Evolutionary conservation across 2,113 vertebrate species (phyloP), one percentile per base, ranked within the genome.

Genomic region (Sinocyclocheilus rhinocerous): DNA sequence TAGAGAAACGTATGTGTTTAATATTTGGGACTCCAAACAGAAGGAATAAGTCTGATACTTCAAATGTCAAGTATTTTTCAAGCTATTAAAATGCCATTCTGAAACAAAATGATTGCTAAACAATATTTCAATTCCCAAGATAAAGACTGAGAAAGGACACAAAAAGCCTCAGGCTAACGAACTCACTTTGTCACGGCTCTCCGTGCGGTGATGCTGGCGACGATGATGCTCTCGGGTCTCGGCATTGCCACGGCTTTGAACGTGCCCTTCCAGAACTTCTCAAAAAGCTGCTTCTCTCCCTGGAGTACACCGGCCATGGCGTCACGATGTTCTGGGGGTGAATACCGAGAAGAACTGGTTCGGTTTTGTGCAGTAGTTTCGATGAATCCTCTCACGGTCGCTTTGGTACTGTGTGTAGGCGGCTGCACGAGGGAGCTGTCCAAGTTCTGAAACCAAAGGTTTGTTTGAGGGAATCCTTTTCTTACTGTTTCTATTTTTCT

Each of bases 241-340:
- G 97, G 97, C 67, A 95, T 97, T 92, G 98, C 97, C 93, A 99
- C 97, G 6, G 98, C 98, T 93, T 98, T 97, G 93, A 98, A 99
- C 91, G 97, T 98, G 83, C 97, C 98, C 91, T 93, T 93, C 98
- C 97, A 99, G 94, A 99, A 99, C 97, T 97, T 99, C 96, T 99
- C 97, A 88, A 99, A 99, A 57, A 99, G 98, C 97, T 96, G 97
- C 94, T 98, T 99, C 92, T 98, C 97, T 5, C 95, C 97, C 87
- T 95, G 95, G 90, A 96, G 94, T 84, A 96, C 88, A 87, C 95
- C 91, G 18, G 94, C 92, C 91, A 96, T 94, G 86, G 89, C 82
- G 10, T 48, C 45, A 48, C 2, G 45, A 3, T 48, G 45, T 84
- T 90, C 69, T 82, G 45, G 90, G 22, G 10, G 45, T 48, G 45